Percentiles rank a stretch among this genome's conserved stretches.
Evolutionary conservation across 2,888 invertebrate species (phyloP).

Genomic region (Melinaea marsaeus): DNA sequence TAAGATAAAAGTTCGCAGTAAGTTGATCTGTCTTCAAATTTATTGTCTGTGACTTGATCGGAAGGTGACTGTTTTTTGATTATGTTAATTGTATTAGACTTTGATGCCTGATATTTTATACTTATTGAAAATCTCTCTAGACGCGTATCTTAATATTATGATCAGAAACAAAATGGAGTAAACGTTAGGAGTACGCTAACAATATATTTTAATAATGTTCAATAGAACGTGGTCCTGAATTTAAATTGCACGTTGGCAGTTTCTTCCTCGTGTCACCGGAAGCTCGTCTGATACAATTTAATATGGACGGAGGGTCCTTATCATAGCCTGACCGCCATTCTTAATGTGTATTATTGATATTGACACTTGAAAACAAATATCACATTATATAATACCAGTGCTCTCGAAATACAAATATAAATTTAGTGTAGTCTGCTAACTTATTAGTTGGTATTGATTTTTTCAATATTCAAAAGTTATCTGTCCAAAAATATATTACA

Average conservation of each 20-base stretch:
- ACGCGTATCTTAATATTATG: not conserved
- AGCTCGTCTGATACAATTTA: conserved; percentile 23
- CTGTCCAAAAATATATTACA: too few species aligned
- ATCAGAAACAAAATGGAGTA: conserved; percentile 1
- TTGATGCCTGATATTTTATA: too few species aligned
- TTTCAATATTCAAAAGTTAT: too few species aligned
- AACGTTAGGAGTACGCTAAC: conserved; percentile 16
- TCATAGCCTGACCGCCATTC: conserved; percentile 10
- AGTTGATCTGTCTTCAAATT: too few species aligned
- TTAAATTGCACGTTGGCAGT: conserved; percentile 20
- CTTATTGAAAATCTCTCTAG: not conserved
- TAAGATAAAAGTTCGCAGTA: too few species aligned
- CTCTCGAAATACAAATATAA: too few species aligned
- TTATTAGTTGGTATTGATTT: too few species aligned
- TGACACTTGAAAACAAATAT: not conserved
- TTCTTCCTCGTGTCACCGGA: conserved; percentile 29
- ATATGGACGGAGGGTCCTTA: conserved; percentile 23
- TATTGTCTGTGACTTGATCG: too few species aligned
- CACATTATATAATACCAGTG: not conserved
- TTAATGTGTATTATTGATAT: conserved; percentile 6
- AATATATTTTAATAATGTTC: conserved; percentile 23
- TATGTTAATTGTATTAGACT: too few species aligned
- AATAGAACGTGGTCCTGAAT: conserved; percentile 22
- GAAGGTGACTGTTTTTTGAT: too few species aligned
- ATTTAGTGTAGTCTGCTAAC: too few species aligned